Base-by-base conservation (phyloP, 2,113 vertebrate genomes). In the Dromas ardeola region DNA sequence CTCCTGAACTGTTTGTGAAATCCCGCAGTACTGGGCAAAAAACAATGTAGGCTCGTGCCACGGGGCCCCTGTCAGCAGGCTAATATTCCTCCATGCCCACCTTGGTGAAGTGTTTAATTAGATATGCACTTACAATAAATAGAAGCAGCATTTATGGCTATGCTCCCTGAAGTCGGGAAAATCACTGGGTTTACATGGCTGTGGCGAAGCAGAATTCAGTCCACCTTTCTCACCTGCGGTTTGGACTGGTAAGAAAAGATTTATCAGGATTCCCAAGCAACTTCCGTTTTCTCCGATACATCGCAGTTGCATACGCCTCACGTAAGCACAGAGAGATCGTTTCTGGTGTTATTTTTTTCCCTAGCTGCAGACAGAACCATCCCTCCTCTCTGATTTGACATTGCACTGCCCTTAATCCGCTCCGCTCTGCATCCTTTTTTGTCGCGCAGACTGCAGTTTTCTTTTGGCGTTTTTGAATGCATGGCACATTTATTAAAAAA, bases 11-110 rank as follows among this genome's bases (percentile, higher is more conserved):
- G 34, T 76, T 55, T 11, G 34, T 71, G 81, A 72, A 71, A 74
- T 81, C 49, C 38, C 0, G 0, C 32, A 56, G 23, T 61, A 26
- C 67, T 52, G 59, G 53, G 36, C 49, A 88, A 76, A 95, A 80
- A 52, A 20, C 42, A 56, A 5, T 0, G 0, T 21, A 14, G 2
- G 2, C 10, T 11, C 0, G 3, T 34, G 63, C 4, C 0, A 0
- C 26, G 21, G 19, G 30, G 72, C 38, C 29, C 15, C 15, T 2
- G 0, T 42, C 66, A 49, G 67, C 32, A 56, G 25, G 5, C 27
- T n/a, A 5, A 27, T 22, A 12, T 65, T 66, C 55, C 27, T 81
- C 36, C 36, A 11, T 1, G 2, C 34, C 38, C 25, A 15, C 19
- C 42, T 74, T 53, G 49, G 55, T 81, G 15, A 70, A n/a, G 21